Base-by-base conservation (phyloP, 2,113 vertebrate genomes). In the Microcebus griseorufus region DNA sequence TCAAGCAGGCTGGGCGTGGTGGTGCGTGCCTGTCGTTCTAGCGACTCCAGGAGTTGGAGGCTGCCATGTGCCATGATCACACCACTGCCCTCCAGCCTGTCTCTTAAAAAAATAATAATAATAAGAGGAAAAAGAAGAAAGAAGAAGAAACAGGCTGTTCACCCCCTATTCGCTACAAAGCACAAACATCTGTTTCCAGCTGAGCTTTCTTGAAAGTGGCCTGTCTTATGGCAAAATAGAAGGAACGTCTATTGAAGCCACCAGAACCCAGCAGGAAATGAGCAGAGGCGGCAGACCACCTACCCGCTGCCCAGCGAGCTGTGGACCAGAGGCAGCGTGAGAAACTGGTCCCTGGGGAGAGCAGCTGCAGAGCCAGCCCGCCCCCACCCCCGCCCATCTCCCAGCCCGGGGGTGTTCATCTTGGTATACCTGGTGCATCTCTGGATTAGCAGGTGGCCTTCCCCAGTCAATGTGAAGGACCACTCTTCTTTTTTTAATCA, bases 221-320 rank as follows among this genome's bases (percentile, higher is more conserved):
- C n/a, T 87, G 27, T 82, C 88, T 62, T 39, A 86, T 83, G 29
- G 51, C 45, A 94, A 95, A 93, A 92, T 17, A 51, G 60, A 25
- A 9, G 64, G 60, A 60, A 78, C 42, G 88, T 79, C 84, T 96
- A 32, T 51, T 12, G 92, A 91, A n/a, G 42, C 64, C 64, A 65
- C 13, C 1, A 1, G 39, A 85, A 96, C 72, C 29, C 5, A 1
- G 2, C 0, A 6, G 81, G 93, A 97, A 96, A 20, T 48, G 80
- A 96, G 78, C 6, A 7, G 34, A 37, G 48, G 34, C 84, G 72
- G 42, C 14, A 16, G 82, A 89, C 48, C 55, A n/a, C 94, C 85
- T 62, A 83, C 51, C 51, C 9, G 1, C 84, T 73, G 32, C 18
- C 45, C 90, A 62, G 25, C 39, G 70, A n/a, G 9, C 42, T 13